Conservation (phyloP, 2,113 vertebrate genomes). For the Anser brachyrhynchus region DNA sequence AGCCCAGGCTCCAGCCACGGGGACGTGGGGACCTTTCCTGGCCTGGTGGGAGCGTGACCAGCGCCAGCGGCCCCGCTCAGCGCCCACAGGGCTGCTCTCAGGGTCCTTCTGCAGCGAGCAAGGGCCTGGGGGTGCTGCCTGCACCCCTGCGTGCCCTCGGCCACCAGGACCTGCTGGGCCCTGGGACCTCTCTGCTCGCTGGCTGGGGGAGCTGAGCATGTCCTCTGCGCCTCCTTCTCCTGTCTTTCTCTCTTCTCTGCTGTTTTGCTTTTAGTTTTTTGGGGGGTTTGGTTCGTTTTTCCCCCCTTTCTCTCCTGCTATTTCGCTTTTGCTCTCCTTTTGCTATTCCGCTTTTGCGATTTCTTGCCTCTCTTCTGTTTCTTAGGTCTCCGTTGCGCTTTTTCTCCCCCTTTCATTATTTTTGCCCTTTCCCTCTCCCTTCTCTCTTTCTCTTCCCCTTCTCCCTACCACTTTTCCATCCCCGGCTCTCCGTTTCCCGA, state of each 20-base stretch:
- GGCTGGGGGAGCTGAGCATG: fast-evolving
- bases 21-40: slow-evolving; percentile 65
- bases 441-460: background rate
- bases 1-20: slow-evolving; percentile 80
- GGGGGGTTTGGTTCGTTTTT: background rate
- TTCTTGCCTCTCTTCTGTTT: background rate
- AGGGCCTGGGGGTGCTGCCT: background rate
- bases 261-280: background rate
- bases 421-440: background rate
- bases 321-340: background rate
- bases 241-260: background rate
- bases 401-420: background rate
- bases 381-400: background rate
- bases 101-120: fast-evolving
- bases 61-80: background rate
- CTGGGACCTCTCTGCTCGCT: background rate
- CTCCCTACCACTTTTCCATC: background rate
- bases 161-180: fast-evolving
- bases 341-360: background rate
- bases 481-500: background rate
- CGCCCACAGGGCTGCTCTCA: background rate
- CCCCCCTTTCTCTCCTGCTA: background rate
- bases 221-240: background rate
- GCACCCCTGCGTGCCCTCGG: background rate
- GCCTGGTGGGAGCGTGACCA: background rate